Evolutionary conservation across 2,113 vertebrate species (phyloP), one percentile per base, ranked within the genome.

Genomic region (Tragelaphus strepsiceros): DNA sequence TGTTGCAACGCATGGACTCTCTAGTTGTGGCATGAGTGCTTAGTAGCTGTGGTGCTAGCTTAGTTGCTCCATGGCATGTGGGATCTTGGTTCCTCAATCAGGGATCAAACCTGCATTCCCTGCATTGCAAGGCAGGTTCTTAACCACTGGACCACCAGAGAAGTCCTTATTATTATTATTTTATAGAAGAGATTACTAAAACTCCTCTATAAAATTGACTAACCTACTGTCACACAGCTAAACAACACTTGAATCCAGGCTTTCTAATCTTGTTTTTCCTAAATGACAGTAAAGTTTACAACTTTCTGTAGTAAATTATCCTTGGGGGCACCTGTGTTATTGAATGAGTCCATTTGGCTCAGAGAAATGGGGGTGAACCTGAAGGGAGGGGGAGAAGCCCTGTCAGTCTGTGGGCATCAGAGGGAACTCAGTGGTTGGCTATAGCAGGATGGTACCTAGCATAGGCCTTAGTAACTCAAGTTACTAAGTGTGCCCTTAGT

Each of bases 191-290:
- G 32, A 87, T 71, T 59, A 77, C 49, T 89, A 46, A 93, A 93
- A 94, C 77, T 96, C 67, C 35, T 22, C 35, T 26, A 71, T 62
- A 82, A 86, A 94, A 84, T 80, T 46, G 39, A 81, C n/a, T 56
- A 56, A 95, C 7, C 11, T 78, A 26, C n/a, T 56, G 43, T 94
- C 32, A 71, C 26, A 71, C 3, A 35, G 28, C 64, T 88, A 82
- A 82, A 39, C n/a, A 43, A 91, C 51, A 82, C 77, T 92, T 51
- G 43, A 74, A 94, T 94, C 51, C 26, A 97, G 67, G 30, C 28
- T n/a, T 93, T 96, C 51, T 95, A 28, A 80, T 61, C 84, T 54
- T 92, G 21, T 62, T 46, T 28, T 96, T 97, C 26, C 28, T 88
- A 91, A 97, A 53, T 89, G 67, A 89, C 51, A 39, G 67, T 74